These are phyloP conservation scores for Pollenia griseotomentosa DNA, from an alignment of 2,888 invertebrate genomes.

Conservation along the genomic window DNA sequence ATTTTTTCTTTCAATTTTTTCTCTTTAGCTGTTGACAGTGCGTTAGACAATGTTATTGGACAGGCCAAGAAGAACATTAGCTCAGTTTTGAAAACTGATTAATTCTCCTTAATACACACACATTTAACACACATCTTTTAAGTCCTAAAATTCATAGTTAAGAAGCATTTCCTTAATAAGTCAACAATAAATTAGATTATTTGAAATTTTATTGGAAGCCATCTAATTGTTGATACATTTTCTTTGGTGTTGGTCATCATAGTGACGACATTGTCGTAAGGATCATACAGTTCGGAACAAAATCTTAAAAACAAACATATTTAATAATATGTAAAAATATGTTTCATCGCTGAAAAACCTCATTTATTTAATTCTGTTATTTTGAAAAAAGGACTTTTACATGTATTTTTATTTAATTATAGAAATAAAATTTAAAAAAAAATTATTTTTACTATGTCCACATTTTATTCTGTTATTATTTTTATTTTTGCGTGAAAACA, in stretches of 20 bases:
- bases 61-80: slow-evolving; percentile 79
- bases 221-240: slow-evolving; percentile 2
- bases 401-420: not conserved
- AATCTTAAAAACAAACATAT: slow-evolving; percentile 24
- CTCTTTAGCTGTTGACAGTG: slow-evolving; percentile 81
- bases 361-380: slow-evolving; percentile 15
- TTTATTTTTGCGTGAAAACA: not conserved
- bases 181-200: not conserved
- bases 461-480: slow-evolving; percentile 15
- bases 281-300: slow-evolving; percentile 32
- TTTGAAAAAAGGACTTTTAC: not conserved
- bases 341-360: slow-evolving; percentile 40
- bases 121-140: slow-evolving; percentile 9
- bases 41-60: slow-evolving; percentile 81
- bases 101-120: slow-evolving; percentile 57
- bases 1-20: slow-evolving; percentile 30
- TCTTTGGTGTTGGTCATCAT: slow-evolving; percentile 34
- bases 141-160: slow-evolving; percentile 19
- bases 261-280: slow-evolving; percentile 18
- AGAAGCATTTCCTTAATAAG: slow-evolving; percentile 42
- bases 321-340: slow-evolving; percentile 53
- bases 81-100: slow-evolving; percentile 80
- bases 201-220: not conserved
- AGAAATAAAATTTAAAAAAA: not conserved
- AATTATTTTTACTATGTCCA: slow-evolving; percentile 40